Evolutionary conservation across 2,888 invertebrate species (phyloP), one percentile per base, ranked within the genome.

Genomic region (Zygothrica quintamaculata): DNA sequence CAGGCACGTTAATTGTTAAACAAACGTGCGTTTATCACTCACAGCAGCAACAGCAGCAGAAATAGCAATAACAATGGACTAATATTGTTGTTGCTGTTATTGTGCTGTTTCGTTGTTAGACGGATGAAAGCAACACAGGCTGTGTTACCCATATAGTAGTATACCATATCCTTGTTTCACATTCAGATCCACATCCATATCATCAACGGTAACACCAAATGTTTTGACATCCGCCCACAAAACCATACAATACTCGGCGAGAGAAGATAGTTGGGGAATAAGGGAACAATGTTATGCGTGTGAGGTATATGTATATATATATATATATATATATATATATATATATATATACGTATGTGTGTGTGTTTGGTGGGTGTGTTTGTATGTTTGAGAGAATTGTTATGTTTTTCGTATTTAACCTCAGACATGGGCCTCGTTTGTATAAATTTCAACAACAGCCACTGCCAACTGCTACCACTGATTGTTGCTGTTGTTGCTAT

Each of bases 1-100:
- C 88, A 77, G 77, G 75, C 75, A 74, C 74, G 77, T 79, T 90
- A 89, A 89, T 89, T 89, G 90, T 87, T 88, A 88, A 88, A 82
- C 89, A 89, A 89, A 89, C 80, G 80, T 75, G 80, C 88, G 88
- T 88, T 88, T 89, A 88, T 89, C 89, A 88, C 86, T 86, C 87
- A 82, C 64, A 77, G 72, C 42, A 58, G n/a, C 48, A 34, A 52
- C 31, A 48, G 62, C 58, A 55, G 48, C 31, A 48, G 62, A 55
- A 55, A 59, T 36, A 47, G 46, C 47, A 40, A 12, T 22, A n/a
- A 37, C 46, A 42, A 53, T 56, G 56, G 48, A 60, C 68, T 70
- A 77, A 84, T 80, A 84, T 78, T 66, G 77, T 70, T 57, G 81
- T 66, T 74, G 82, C 74, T 71, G 74, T 40, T 22, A 3, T 5